Percentiles rank a stretch among this genome's conserved stretches.
phyloP scores from a whole-genome alignment of 2,888 invertebrate genomes.

The Agriopis aurantiaria region DNA sequence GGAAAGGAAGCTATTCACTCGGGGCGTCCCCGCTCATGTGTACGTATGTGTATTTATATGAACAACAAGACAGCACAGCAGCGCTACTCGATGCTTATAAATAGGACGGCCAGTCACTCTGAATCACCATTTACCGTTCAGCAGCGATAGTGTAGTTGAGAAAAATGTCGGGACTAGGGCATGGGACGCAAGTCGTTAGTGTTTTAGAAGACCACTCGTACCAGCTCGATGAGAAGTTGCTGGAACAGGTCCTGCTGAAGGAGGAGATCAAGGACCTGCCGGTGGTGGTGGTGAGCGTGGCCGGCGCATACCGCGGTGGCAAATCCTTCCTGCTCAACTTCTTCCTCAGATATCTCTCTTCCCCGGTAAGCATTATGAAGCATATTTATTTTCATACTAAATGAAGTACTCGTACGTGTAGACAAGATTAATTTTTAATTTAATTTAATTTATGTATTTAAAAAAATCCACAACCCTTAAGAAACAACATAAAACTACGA shows the following conservation, averaged over 20 bases:
- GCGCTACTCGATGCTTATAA: no score
- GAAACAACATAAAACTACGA: no score
- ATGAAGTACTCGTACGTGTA: no score
- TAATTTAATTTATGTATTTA: no score
- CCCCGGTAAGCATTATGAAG: constrained; percentile 35
- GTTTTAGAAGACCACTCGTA: constrained; percentile 29
- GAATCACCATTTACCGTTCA: constrained; percentile 4
- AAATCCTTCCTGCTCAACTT: constrained; percentile 53
- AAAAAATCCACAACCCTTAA: no score
- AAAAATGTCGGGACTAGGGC: constrained; percentile 9
- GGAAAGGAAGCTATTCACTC: no score
- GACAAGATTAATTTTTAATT: no score
- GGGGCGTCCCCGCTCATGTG: no score
- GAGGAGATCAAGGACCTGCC: constrained; percentile 43
- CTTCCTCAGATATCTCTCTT: constrained; percentile 48
- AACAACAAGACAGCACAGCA: no score
- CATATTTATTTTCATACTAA: no score
- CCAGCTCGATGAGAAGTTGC: constrained; percentile 31
- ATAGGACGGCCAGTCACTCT: neutral
- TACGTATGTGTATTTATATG: neutral
- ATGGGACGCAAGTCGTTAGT: constrained; percentile 25
- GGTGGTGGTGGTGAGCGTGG: constrained; percentile 50
- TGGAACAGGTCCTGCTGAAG: constrained; percentile 36
- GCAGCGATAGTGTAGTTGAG: no score
- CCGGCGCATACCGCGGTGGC: constrained; percentile 52